Base-by-base conservation (phyloP, 92 coral and sea anemone genomes). In the Pocillopora grandis region DNA sequence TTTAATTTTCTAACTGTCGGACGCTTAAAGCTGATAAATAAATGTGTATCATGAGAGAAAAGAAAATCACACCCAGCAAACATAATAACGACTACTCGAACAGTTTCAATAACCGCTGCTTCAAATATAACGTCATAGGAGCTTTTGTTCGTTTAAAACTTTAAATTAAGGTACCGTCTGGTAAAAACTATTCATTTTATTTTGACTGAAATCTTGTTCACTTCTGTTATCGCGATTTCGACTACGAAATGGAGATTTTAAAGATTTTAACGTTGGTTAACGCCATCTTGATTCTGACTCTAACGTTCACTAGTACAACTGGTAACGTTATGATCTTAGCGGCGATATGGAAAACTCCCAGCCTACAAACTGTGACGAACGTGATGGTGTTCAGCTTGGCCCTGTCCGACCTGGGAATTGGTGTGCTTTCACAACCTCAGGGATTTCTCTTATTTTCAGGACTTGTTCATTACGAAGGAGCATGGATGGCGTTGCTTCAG, bases 341-440 rank as follows among this genome's bases (percentile, higher is more conserved):
- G 21, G 81, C 81, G 2, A 64, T 78, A 35, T 78, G 81, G 81
- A 78, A 20, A 35, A 78, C 81, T 16, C 81, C 81, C 1, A 3
- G 71, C 0, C 21, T 78, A 71, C 71, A 78, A n/a, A 62, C 71
- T 12, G 71, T 61, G 1, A 62, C 81, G 15, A 62, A 78, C 58
- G 61, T 18, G 36, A 60, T 78, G 59, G 19, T 78, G 3, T 78
- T 78, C n/a, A 20, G 81, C 81, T 15, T 62, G 33, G 71, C 81
- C 17, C n/a, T 78, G 62, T 62, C 81, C 1, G 81, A 78, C 64
- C 81, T 64, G 12, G 71, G 81, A 63, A 71, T 78, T 2, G 81
- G 81, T 0, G 6, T 78, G 21, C 19, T 78, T 42, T 37, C 72
- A 20, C 71, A 78, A 12, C 81, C 81, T 9, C 58, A 13, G 14